Percentiles rank a stretch among this genome's conserved stretches.
These are phyloP conservation scores for Adelges cooleyi DNA, from an alignment of 1,140 invertebrate genomes.

Conservation along the genomic window DNA sequence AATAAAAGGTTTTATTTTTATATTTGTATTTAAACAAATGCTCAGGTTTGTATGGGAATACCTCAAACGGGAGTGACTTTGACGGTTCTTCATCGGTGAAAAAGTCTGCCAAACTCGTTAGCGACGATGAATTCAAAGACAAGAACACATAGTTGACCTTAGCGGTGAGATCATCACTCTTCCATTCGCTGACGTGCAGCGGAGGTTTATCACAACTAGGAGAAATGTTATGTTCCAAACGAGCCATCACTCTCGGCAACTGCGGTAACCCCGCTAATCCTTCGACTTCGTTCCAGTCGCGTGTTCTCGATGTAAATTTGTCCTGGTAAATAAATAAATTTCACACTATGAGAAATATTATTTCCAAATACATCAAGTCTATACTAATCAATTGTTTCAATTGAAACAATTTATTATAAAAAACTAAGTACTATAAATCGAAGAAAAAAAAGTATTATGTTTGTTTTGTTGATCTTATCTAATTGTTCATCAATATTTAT, in stretches of 20 bases:
- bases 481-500: no score
- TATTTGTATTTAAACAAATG: not conserved
- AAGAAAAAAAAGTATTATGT: not conserved
- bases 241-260: slow-evolving; percentile 43
- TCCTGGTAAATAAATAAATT: slow-evolving; percentile 42
- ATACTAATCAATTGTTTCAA: no score
- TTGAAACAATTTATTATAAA: not conserved
- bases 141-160: slow-evolving; percentile 54
- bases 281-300: slow-evolving; percentile 55
- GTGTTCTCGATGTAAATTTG: slow-evolving; percentile 57
- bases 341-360: no score
- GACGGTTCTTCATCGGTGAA: slow-evolving; percentile 22
- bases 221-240: slow-evolving; percentile 48
- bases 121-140: slow-evolving; percentile 64
- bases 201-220: slow-evolving; percentile 38
- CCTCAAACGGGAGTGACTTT: slow-evolving; percentile 8
- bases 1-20: no score
- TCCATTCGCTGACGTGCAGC: slow-evolving; percentile 34
- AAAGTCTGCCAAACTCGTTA: slow-evolving; percentile 64
- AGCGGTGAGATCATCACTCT: slow-evolving; percentile 47
- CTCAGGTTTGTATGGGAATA: not conserved
- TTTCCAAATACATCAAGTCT: no score
- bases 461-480: no score
- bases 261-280: slow-evolving; percentile 37
- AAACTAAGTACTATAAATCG: not conserved